phyloP scores from a whole-genome alignment of 2,888 invertebrate species.

The Resseliella maxima region DNA sequence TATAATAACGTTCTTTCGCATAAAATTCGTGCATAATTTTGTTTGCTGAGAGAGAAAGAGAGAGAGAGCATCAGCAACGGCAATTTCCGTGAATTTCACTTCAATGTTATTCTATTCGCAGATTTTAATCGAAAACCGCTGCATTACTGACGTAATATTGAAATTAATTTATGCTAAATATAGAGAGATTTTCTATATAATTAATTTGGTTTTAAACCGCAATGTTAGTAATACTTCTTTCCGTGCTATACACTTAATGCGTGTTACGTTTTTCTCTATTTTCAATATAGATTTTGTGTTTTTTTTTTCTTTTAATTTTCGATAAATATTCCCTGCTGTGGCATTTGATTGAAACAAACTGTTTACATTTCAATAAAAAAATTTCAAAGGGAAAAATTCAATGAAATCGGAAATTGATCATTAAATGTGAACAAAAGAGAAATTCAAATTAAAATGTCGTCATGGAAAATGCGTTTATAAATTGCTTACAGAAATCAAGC shows the following conservation, averaged over 20 bases:
- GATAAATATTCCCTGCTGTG: background rate
- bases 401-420: conserved; percentile 9
- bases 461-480: background rate
- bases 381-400: background rate
- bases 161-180: conserved; percentile 47
- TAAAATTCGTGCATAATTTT: background rate
- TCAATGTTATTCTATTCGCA: conserved; percentile 3
- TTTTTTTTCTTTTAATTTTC: background rate
- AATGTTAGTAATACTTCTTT: background rate
- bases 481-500: background rate
- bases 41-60: background rate
- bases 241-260: background rate
- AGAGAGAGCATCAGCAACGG: too few relatives aligned
- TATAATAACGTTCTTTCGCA: background rate
- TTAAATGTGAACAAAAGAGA: background rate
- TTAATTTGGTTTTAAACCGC: background rate
- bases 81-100: background rate
- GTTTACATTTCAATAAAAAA: background rate
- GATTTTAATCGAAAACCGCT: background rate
- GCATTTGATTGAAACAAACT: background rate
- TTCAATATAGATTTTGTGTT: background rate
- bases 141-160: background rate
- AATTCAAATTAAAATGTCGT: background rate
- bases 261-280: too few relatives aligned
- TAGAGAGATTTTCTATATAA: background rate